Evolutionary conservation across 2,888 invertebrate genomes (phyloP).

Genomic region (Oithona nana): DNA sequence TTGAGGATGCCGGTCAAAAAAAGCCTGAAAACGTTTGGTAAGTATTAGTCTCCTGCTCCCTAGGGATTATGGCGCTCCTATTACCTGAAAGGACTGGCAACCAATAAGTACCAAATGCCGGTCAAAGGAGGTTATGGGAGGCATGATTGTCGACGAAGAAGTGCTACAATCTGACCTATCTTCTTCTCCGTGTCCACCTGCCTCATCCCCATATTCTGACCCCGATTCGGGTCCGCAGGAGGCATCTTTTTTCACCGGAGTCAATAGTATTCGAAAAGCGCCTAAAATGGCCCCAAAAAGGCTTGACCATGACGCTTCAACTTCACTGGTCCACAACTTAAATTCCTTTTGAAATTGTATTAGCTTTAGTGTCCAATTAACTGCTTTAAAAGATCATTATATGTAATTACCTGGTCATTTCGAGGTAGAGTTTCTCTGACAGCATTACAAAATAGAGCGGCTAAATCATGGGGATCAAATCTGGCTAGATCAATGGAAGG

Average conservation of each 20-base stretch:
- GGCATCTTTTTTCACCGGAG: background rate
- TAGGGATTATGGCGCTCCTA: too few species aligned
- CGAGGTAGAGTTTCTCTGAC: background rate
- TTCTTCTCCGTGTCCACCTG: background rate
- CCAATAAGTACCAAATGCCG: background rate
- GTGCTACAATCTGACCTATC: background rate
- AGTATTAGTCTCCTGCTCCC: too few species aligned
- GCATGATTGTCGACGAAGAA: background rate
- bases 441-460: background rate
- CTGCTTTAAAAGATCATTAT: too few species aligned
- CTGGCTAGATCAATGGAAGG: background rate
- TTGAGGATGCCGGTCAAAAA: background rate
- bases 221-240: background rate
- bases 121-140: background rate
- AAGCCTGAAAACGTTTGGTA: background rate
- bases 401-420: background rate
- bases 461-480: background rate
- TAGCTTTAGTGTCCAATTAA: background rate
- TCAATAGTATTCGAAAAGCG: background rate
- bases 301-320: background rate
- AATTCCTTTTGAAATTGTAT: background rate
- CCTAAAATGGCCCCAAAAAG: background rate
- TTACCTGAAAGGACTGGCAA: background rate
- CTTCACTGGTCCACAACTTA: background rate
- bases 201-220: background rate